Percentiles rank a stretch among this genome's conserved stretches.
Evolutionary conservation across 2,888 invertebrate genomes (phyloP).

Genomic region (Orthosia gracilis): DNA sequence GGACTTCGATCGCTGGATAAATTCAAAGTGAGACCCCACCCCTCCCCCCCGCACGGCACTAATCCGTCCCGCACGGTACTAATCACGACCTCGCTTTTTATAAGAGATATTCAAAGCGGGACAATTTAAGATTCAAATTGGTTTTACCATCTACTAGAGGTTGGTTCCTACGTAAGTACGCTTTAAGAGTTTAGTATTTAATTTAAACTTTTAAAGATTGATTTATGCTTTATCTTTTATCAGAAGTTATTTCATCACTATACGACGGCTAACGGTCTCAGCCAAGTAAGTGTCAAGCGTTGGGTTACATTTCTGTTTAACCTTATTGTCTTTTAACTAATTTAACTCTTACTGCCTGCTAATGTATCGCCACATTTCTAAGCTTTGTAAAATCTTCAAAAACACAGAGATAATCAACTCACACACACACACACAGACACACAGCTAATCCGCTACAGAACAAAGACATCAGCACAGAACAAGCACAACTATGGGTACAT

Average conservation of each 20-base stretch:
- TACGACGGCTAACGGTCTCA: too few species aligned
- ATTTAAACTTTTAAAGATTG: too few species aligned
- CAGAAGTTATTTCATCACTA: too few species aligned
- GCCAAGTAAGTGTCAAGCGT: too few species aligned
- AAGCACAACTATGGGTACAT: conserved; percentile 11
- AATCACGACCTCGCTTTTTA: conserved; percentile 8
- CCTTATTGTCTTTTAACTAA: background rate
- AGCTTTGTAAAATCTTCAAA: conserved; percentile 2
- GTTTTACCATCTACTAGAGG: background rate
- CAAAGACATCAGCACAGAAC: conserved; percentile 17
- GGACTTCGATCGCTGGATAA: background rate
- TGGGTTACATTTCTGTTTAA: background rate
- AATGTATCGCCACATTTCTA: background rate
- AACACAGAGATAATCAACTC: conserved; percentile 13
- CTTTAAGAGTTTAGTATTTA: too few species aligned
- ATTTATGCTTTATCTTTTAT: too few species aligned
- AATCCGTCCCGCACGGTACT: conserved; percentile 2
- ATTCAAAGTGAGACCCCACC: background rate
- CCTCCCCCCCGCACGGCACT: too few species aligned
- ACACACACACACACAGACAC: background rate
- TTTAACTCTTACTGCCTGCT: background rate
- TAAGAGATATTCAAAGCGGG: background rate
- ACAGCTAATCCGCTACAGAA: conserved; percentile 19
- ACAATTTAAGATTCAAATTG: conserved; percentile 25
- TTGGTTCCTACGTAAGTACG: background rate